phyloP scores from a whole-genome alignment of 2,888 invertebrate species.

The Drosophila villosipedis region DNA sequence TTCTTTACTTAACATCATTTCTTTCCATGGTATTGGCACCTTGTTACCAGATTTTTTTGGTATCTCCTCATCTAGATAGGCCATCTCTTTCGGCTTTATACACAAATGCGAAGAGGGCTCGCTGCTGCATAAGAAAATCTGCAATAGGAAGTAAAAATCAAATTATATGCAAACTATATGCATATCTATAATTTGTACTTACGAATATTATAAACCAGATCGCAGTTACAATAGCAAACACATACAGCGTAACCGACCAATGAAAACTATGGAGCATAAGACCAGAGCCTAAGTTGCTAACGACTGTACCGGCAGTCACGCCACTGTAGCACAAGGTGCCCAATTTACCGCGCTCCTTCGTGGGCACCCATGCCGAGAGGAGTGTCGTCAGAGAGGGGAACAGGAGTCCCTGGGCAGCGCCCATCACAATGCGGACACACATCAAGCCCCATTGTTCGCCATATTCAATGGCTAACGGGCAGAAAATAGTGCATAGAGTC shows the following conservation, averaged over 20 bases:
- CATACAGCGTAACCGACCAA: conserved; percentile 91
- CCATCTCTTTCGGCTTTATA: conserved; percentile 88
- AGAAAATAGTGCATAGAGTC: conserved; percentile 83
- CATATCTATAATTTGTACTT: background rate
- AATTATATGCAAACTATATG: background rate
- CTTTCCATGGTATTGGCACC: conserved; percentile 89
- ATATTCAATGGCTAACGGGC: conserved; percentile 22
- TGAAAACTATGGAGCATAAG: conserved; percentile 88
- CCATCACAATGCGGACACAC: conserved; percentile 89
- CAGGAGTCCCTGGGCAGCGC: conserved; percentile 93
- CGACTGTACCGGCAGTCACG: conserved; percentile 87
- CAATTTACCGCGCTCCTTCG: conserved; percentile 90
- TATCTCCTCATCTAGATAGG: conserved; percentile 88
- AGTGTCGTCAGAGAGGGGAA: conserved; percentile 92
- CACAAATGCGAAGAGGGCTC: conserved; percentile 88
- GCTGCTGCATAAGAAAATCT: conserved; percentile 87
- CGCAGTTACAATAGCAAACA: conserved; percentile 88
- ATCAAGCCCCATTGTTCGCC: conserved; percentile 87
- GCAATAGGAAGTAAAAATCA: conserved; percentile 6
- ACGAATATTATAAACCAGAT: background rate
- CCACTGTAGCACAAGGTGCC: conserved; percentile 92
- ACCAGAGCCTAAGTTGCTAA: conserved; percentile 88
- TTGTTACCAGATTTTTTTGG: conserved; percentile 86
- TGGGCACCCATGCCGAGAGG: conserved; percentile 91
- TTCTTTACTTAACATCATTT: conserved; percentile 88